phyloP scores from a whole-genome alignment of 2,888 invertebrate species.

The Lordiphosa fenestrarum region DNA sequence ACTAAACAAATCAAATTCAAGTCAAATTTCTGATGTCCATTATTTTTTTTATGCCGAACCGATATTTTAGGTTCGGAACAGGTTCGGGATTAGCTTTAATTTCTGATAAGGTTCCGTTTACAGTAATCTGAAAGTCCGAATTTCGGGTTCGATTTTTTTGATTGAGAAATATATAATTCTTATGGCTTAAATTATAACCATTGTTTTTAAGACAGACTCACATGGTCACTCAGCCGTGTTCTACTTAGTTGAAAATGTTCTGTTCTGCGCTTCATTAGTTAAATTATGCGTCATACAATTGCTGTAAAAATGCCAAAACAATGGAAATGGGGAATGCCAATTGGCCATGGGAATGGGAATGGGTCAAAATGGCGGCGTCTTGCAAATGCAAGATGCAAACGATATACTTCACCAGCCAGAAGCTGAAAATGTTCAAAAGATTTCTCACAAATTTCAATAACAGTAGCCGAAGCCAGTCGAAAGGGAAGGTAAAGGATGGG shows the following conservation, averaged over 20 bases:
- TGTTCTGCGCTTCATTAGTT: conserved; percentile 60
- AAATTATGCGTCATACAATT: conserved; percentile 69
- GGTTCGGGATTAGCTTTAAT: too few species aligned
- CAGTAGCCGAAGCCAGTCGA: conserved; percentile 35
- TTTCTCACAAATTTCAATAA: conserved; percentile 75
- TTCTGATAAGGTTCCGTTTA: too few species aligned
- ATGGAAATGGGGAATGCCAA: conserved; percentile 24
- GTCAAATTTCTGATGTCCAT: too few species aligned
- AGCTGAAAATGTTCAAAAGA: conserved; percentile 54
- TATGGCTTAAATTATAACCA: too few species aligned
- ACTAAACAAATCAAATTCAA: too few species aligned
- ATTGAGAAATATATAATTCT: too few species aligned
- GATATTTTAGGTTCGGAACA: too few species aligned
- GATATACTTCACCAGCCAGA: conserved; percentile 44
- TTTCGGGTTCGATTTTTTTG: too few species aligned
- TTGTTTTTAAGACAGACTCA: too few species aligned
- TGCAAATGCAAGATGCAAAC: conserved; percentile 67
- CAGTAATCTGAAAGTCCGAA: too few species aligned
- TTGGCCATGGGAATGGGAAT: conserved; percentile 42
- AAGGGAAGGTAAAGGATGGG: conserved; percentile 54
- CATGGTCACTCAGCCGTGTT: conserved; percentile 1
- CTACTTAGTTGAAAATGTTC: conserved; percentile 14
- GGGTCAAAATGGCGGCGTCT: conserved; percentile 63
- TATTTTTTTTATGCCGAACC: too few species aligned
- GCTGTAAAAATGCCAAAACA: conserved; percentile 51